These are phyloP conservation scores for Lasioglossum leucozonium DNA, from an alignment of 2,888 invertebrate species.

Conservation along the genomic window DNA sequence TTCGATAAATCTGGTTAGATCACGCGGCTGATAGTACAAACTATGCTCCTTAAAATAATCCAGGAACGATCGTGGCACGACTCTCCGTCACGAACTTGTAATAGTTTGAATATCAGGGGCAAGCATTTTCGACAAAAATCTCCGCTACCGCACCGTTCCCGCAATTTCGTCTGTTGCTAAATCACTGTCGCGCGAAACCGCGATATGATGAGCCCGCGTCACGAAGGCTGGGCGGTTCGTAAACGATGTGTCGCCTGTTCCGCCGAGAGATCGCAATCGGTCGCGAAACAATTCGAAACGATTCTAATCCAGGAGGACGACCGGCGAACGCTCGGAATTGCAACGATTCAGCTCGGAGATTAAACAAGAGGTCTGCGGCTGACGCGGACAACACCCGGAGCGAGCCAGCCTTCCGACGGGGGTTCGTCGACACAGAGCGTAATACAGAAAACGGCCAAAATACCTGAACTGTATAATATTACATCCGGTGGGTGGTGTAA, in stretches of 20 bases:
- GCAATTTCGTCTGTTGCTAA: not conserved
- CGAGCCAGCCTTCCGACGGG: not conserved
- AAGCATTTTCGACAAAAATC: not conserved
- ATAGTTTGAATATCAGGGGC: not conserved
- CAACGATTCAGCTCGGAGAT: constrained; percentile 25
- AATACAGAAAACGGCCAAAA: constrained; percentile 51
- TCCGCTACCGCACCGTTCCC: not conserved
- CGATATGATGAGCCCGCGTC: not conserved
- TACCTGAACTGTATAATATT: constrained; percentile 54
- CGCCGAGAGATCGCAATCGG: not conserved
- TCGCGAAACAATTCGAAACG: not conserved
- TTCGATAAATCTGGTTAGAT: too few species aligned
- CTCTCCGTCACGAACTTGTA: not conserved
- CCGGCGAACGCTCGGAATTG: not conserved
- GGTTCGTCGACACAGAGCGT: constrained; percentile 59
- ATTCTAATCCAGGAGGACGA: not conserved
- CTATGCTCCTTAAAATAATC: not conserved
- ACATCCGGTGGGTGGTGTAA: constrained; percentile 54
- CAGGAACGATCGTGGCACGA: not conserved
- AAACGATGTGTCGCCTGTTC: not conserved
- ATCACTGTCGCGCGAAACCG: not conserved
- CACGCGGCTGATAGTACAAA: too few species aligned
- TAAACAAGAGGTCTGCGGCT: constrained; percentile 44
- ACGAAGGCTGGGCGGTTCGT: not conserved
- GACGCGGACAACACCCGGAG: not conserved